Evolutionary conservation across 2,113 vertebrate genomes (phyloP).

Genomic region (Pica pica): DNA sequence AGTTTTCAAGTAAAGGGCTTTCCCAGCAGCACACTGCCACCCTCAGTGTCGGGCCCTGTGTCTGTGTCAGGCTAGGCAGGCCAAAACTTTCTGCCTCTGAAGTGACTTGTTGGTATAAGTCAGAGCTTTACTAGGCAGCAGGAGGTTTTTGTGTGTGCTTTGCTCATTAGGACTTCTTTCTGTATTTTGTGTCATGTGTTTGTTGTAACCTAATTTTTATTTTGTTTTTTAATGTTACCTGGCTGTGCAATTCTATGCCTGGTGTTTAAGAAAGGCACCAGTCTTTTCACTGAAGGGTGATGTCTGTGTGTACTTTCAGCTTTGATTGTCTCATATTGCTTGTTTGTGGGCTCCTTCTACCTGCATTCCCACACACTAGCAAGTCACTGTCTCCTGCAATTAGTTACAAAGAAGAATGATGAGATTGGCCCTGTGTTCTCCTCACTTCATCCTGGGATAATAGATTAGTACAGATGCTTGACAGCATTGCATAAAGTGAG

Average conservation of each 20-base stretch:
- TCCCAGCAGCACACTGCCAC: not conserved
- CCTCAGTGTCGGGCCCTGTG: not conserved
- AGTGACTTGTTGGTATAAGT: fast-evolving
- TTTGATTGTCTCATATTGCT: not conserved
- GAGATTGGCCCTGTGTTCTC: not conserved
- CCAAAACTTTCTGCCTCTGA: not conserved
- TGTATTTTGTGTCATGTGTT: fast-evolving
- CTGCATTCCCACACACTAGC: not conserved
- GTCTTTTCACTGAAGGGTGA: not conserved
- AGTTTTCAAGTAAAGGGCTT: not conserved
- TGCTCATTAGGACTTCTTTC: not conserved
- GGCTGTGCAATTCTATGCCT: not conserved
- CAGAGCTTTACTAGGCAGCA: not conserved
- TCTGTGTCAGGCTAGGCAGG: not conserved
- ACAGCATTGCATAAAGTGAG: not conserved
- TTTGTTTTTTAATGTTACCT: not conserved
- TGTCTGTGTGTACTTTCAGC: not conserved
- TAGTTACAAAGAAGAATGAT: not conserved
- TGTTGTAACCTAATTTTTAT: not conserved
- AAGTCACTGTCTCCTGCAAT: not conserved
- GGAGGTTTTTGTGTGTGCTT: not conserved
- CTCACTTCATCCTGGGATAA: not conserved
- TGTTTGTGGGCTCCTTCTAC: not conserved
- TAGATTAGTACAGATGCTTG: slow-evolving; percentile 7
- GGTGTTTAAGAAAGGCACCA: not conserved